Evolutionary conservation across 2,113 vertebrate genomes (phyloP), one percentile per base, ranked within the genome.

Genomic region (Tiliqua scincoides): DNA sequence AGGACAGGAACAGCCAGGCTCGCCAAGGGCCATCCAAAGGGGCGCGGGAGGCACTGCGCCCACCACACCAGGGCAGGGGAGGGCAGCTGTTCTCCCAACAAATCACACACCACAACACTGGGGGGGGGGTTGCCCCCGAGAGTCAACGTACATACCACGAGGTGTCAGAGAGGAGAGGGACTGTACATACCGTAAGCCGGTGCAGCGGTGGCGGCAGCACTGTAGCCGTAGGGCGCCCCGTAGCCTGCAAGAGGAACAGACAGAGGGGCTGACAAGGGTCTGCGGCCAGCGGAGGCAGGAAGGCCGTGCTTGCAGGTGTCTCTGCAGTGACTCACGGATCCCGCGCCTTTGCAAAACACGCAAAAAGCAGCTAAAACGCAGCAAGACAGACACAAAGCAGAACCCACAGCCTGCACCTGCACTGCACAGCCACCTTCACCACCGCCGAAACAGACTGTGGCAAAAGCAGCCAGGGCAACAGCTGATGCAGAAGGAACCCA

Each of bases 161-260:
- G 88, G 81, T 12, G 0, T 0, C 61, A 79, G 76, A 85, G 79
- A 89, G 94, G 85, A 52, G 93, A 78, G 84, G 81, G 4, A 37
- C 57, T 88, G 87, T 97, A 98, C 98, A 18, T 99, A 99, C 99
- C 99, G 76, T 99, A 99, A 85, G 99, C 98, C 82, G 98, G 98
- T 37, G 98, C 98, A 57, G 54, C 54, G 15, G 99, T 68, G 5
- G 84, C 98, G 17, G 99, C 98, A 88, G 98, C 97, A 85, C 98
- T 98, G 93, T 99, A 99, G 83, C 98, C 99, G 61, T 99, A 99
- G 0, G 99, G 98, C 82, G 98, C 96, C 93, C 98, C 98, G 6
- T 99, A 99, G 89, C 99, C 99, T 99, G 90, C 89, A 95, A 95
- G 11, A 89, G 3, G 91, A 93, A 89, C 83, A 95, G 21, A 94